Conservation (phyloP, 2,113 vertebrate genomes). For the Entelurus aequoreus region DNA sequence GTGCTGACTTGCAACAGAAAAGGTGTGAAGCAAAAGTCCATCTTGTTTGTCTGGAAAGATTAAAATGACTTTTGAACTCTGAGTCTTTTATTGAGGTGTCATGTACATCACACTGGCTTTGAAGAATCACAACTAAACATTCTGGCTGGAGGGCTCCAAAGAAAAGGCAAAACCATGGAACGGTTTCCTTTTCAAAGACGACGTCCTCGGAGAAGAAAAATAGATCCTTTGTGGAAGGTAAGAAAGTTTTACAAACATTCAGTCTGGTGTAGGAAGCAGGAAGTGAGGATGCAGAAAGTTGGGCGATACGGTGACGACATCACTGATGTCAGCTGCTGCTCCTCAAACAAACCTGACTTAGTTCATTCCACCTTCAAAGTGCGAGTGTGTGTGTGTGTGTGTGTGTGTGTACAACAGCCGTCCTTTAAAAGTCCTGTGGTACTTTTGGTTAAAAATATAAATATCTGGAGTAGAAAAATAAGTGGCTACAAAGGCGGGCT, state of each 20-base stretch:
- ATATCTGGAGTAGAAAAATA: conserved; percentile 80
- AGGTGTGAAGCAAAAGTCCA: conserved; percentile 25
- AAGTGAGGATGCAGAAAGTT: conserved; percentile 90
- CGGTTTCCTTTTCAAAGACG: conserved; percentile 32
- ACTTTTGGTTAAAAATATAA: conserved; percentile 71
- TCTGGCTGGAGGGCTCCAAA: conserved; percentile 1
- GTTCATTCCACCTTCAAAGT: conserved; percentile 51
- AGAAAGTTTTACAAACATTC: conserved; percentile 95
- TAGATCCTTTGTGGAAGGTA: conserved; percentile 73
- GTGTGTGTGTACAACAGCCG: neutral
- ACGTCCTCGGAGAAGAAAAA: no score
- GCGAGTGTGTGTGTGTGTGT: conserved; percentile 17
- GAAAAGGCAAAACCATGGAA: conserved; percentile 28
- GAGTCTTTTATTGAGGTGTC: conserved; percentile 43
- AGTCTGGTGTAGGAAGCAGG: conserved; percentile 75
- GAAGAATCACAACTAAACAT: no score
- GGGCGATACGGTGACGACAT: conserved; percentile 89
- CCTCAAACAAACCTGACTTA: conserved; percentile 82
- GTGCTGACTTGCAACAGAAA: conserved; percentile 48
- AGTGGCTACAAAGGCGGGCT: conserved; percentile 9
- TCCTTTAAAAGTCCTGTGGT: conserved; percentile 18
- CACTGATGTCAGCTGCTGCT: conserved; percentile 96
- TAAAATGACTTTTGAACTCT: neutral
- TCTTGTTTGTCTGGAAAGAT: neutral
- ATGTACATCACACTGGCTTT: conserved; percentile 33